Percentiles rank a stretch among this genome's conserved stretches.
Conservation (phyloP, 2,113 vertebrate genomes). For the Thamnophis sirtalis region DNA sequence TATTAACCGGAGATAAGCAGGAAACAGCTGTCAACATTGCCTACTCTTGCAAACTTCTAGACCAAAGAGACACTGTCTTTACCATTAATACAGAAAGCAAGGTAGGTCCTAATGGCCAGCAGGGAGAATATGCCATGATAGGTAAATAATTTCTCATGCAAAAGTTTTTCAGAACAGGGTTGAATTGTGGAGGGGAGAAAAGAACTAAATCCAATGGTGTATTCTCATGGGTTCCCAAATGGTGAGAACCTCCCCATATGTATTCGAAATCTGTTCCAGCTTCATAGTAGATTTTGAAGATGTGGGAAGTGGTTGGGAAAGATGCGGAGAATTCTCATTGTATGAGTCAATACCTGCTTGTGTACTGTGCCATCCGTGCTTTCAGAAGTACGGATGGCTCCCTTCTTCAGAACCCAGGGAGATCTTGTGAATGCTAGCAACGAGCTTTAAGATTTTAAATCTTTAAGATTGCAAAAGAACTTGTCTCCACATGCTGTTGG, state of each 20-base stretch:
- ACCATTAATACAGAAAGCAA: slow-evolving; percentile 85
- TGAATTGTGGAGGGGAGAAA: background rate
- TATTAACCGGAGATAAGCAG: slow-evolving; percentile 93
- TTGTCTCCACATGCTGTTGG: background rate
- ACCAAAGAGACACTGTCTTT: slow-evolving; percentile 83
- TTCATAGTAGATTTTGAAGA: background rate
- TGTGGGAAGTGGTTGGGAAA: background rate
- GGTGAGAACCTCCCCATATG: background rate
- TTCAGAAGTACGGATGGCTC: background rate
- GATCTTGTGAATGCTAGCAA: background rate
- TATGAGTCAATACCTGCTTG: background rate
- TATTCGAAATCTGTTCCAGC: background rate
- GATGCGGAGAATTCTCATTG: background rate
- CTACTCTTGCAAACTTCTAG: slow-evolving; percentile 86
- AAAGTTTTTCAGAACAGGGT: background rate
- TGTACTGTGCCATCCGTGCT: background rate
- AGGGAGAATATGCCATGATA: background rate
- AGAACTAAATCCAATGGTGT: background rate
- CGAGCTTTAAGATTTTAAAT: background rate
- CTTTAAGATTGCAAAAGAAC: background rate
- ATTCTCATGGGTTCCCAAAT: background rate
- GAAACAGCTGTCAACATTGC: slow-evolving; percentile 95
- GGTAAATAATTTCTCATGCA: background rate
- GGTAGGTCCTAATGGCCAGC: slow-evolving; percentile 62
- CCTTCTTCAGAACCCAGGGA: slow-evolving; percentile 2